These are phyloP conservation scores for Temnothorax ravouxi DNA, from an alignment of 2,888 invertebrate species.

Conservation along the genomic window DNA sequence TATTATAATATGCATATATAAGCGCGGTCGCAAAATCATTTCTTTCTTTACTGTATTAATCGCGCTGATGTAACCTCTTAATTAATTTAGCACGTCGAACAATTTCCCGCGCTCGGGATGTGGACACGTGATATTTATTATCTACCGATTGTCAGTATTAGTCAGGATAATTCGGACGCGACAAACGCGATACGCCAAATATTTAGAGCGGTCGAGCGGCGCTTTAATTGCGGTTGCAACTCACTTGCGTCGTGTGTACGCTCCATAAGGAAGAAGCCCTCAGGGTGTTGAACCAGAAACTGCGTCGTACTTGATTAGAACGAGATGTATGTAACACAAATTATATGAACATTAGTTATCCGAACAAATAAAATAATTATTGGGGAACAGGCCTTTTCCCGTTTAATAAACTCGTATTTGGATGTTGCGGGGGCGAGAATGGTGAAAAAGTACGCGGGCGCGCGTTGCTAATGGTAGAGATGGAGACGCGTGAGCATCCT, in stretches of 20 bases:
- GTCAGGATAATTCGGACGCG: neutral
- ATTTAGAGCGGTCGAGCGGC: constrained; percentile 13
- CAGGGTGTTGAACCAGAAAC: constrained; percentile 52
- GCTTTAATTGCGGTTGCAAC: constrained; percentile 62
- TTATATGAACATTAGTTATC: constrained; percentile 13
- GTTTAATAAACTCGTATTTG: constrained; percentile 6
- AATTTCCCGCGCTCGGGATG: neutral
- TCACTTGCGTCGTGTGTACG: constrained; percentile 27
- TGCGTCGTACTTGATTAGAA: constrained; percentile 46
- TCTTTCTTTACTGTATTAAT: neutral
- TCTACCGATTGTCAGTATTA: neutral
- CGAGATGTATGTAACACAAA: neutral
- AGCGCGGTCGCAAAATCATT: neutral
- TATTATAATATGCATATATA: neutral
- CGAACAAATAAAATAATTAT: constrained; percentile 2
- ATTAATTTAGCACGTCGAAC: constrained; percentile 1
- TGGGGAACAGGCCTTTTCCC: neutral
- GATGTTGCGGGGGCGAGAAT: constrained; percentile 60
- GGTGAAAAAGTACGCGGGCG: constrained; percentile 45
- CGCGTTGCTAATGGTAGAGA: constrained; percentile 36
- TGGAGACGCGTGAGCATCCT: constrained; percentile 69
- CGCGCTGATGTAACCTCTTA: neutral
- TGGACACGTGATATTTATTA: neutral
- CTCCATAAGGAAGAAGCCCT: constrained; percentile 58
- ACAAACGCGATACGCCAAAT: neutral